Conservation (phyloP, 2,113 vertebrate genomes). For the Tringa solitaria region DNA sequence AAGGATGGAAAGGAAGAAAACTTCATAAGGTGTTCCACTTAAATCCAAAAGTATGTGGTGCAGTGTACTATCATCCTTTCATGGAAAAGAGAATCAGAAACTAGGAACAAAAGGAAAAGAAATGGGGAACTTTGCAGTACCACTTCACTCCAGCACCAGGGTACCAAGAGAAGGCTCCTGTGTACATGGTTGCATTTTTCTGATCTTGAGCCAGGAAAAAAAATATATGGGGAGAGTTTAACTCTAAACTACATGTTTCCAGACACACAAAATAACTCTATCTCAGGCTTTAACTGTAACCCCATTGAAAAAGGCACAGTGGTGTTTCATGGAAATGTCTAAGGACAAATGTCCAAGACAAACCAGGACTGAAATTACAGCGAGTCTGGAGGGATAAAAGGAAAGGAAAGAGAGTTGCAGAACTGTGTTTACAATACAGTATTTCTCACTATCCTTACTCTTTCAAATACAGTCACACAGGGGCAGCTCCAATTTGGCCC, state of each 20-base stretch:
- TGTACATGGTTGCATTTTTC: neutral
- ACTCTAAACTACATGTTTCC: neutral
- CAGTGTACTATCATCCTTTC: neutral
- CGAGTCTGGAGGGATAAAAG: neutral
- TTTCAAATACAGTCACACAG: rapidly evolving
- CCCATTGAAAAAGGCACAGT: neutral
- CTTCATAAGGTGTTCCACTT: neutral
- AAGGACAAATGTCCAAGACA: neutral
- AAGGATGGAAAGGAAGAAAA: neutral
- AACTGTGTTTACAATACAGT: neutral
- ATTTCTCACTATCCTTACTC: neutral
- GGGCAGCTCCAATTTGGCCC: neutral
- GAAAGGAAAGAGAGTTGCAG: neutral
- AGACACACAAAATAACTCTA: rapidly evolving
- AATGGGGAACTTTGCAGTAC: rapidly evolving
- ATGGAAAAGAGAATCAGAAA: neutral
- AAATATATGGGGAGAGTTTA: rapidly evolving
- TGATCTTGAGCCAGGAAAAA: neutral
- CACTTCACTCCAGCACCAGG: neutral
- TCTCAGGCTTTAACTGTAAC: neutral
- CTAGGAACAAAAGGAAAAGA: neutral
- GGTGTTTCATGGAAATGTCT: neutral
- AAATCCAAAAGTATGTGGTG: neutral
- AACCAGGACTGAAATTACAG: neutral
- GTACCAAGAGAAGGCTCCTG: neutral